phyloP scores from a whole-genome alignment of 2,797 vertebrate genomes.

The Phataginus tricuspis region DNA sequence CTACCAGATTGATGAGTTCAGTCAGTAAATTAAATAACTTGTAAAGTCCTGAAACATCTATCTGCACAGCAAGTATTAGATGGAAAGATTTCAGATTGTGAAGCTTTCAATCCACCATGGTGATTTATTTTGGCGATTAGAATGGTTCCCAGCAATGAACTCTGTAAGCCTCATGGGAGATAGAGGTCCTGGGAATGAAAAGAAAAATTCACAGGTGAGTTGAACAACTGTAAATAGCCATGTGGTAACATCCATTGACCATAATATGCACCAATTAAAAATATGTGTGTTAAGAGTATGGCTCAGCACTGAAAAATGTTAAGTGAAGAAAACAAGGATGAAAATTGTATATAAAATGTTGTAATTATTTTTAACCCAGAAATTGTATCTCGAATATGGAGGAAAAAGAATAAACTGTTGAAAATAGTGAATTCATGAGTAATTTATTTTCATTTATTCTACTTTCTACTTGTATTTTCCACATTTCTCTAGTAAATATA shows the following conservation, averaged over 20 bases:
- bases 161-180: slow-evolving; percentile 59
- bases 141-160: slow-evolving; percentile 73
- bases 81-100: slow-evolving; percentile 74
- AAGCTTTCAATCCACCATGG: slow-evolving; percentile 66
- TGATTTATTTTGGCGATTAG: slow-evolving; percentile 78
- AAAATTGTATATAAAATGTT: not conserved
- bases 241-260: not conserved
- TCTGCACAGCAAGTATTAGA: slow-evolving; percentile 70
- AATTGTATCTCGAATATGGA: slow-evolving; percentile 15
- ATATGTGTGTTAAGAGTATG: slow-evolving; percentile 10
- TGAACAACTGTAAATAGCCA: slow-evolving; percentile 34
- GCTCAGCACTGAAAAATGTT: slow-evolving; percentile 1
- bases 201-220: slow-evolving; percentile 61
- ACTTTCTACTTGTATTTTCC: slow-evolving; percentile 16
- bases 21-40: slow-evolving; percentile 71
- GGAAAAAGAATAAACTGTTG: slow-evolving; percentile 5
- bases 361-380: slow-evolving; percentile 22
- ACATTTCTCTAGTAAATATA: slow-evolving; percentile 21
- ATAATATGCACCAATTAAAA: slow-evolving; percentile 45
- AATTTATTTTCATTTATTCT: slow-evolving; percentile 54
- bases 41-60: slow-evolving; percentile 75
- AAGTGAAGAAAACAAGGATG: slow-evolving; percentile 1
- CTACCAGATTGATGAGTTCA: slow-evolving; percentile 74
- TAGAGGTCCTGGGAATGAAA: slow-evolving; percentile 62
- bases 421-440: not conserved